These are phyloP conservation scores for Eunapius fragilis DNA, from an alignment of 37 sponge, comb jelly and placozoan species.

Conservation along the genomic window DNA sequence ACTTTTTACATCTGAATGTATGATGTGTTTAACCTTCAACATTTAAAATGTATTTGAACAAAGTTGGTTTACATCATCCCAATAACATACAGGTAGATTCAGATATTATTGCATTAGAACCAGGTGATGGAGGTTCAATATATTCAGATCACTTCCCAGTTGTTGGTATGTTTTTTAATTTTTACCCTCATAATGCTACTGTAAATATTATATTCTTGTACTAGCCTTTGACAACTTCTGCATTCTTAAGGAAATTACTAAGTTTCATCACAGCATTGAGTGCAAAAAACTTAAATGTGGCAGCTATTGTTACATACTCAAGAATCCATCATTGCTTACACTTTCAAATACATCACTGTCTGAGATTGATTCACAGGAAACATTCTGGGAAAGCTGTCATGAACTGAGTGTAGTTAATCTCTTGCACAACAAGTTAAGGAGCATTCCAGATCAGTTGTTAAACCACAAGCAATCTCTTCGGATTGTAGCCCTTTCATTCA, in stretches of 20 bases:
- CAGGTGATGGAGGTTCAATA: too few species aligned
- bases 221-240: too few species aligned
- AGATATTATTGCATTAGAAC: too few species aligned
- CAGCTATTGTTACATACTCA: background rate
- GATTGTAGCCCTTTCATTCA: background rate
- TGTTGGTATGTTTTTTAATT: too few species aligned
- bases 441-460: background rate
- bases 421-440: background rate
- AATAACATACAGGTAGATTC: too few species aligned
- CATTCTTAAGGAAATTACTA: background rate
- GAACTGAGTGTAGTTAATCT: background rate
- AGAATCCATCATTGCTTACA: background rate
- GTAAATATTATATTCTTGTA: too few species aligned
- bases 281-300: background rate
- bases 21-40: too few species aligned
- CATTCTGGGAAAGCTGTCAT: background rate
- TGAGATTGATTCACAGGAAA: background rate
- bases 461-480: background rate
- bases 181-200: too few species aligned
- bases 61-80: too few species aligned
- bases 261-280: background rate
- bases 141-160: too few species aligned
- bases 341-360: background rate
- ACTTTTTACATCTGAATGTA: too few species aligned
- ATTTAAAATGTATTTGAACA: too few species aligned